Conservation (phyloP, 2,113 vertebrate species). For the Neoarius graeffei region DNA sequence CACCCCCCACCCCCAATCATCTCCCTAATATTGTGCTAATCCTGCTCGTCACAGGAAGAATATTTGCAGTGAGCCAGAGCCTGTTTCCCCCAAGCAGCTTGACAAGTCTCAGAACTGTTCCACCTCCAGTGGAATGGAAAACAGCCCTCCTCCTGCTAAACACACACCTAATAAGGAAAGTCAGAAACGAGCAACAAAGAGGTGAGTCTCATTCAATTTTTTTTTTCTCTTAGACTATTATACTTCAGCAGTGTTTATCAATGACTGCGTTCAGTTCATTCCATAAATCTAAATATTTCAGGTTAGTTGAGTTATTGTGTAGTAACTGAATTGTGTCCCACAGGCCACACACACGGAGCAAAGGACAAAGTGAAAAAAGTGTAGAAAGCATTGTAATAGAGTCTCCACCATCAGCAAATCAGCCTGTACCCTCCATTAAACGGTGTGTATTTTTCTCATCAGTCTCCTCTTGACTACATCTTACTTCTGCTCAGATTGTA, state of each 20-base stretch:
- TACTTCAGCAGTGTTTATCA: background rate
- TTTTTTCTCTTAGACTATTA: background rate
- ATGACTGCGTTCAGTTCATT: background rate
- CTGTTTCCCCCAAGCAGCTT: background rate
- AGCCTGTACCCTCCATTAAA: background rate
- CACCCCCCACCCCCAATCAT: background rate
- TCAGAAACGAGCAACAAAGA: background rate
- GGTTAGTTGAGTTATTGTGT: background rate
- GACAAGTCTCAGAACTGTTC: background rate
- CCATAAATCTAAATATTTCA: background rate
- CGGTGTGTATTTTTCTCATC: background rate
- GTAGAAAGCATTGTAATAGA: background rate
- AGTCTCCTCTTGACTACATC: background rate
- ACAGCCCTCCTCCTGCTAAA: background rate
- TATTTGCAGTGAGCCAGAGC: background rate
- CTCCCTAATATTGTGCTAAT: background rate
- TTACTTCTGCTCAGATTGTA: background rate
- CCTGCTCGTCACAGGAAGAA: background rate
- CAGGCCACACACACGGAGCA: background rate
- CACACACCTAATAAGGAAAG: background rate
- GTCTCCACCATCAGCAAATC: constrained; percentile 15
- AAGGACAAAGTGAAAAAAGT: background rate
- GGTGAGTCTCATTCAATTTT: background rate
- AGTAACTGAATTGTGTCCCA: background rate
- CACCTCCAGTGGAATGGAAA: background rate